Conservation (phyloP, 1,140 invertebrate genomes). For the Solen grandis region DNA sequence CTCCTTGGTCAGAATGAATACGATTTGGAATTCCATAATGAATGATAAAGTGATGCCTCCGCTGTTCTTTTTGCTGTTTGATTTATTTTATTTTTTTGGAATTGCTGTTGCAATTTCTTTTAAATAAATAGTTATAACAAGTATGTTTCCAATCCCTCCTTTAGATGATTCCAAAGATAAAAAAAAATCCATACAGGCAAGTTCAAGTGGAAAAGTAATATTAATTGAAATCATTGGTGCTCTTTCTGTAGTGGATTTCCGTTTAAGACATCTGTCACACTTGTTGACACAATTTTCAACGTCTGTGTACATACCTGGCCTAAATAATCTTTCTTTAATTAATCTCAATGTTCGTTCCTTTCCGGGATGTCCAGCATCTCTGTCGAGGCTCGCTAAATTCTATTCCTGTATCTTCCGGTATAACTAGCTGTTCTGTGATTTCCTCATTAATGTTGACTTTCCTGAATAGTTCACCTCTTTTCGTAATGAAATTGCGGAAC, state of each 20-base stretch:
- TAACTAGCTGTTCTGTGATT: not conserved
- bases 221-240: conserved; percentile 19
- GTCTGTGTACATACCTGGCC: conserved; percentile 3
- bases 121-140: conserved; percentile 36
- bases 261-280: conserved; percentile 37
- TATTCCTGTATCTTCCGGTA: conserved; percentile 11
- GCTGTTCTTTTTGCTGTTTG: conserved; percentile 30
- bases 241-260: conserved; percentile 14
- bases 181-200: conserved; percentile 35
- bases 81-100: conserved; percentile 29
- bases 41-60: conserved; percentile 8
- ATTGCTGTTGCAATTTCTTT: conserved; percentile 38
- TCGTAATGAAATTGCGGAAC: not conserved
- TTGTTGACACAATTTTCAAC: conserved; percentile 12
- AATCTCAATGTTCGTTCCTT: not conserved
- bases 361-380: conserved; percentile 5
- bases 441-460: not conserved
- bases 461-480: conserved; percentile 18
- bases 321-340: not conserved
- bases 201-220: conserved; percentile 41
- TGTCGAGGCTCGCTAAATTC: not conserved
- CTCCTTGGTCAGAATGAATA: conserved; percentile 12
- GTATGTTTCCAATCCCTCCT: conserved; percentile 11
- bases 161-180: conserved; percentile 37
- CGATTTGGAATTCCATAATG: not conserved